These are phyloP conservation scores for Bombus waltoni DNA, from an alignment of 1,140 invertebrate species.

Conservation along the genomic window DNA sequence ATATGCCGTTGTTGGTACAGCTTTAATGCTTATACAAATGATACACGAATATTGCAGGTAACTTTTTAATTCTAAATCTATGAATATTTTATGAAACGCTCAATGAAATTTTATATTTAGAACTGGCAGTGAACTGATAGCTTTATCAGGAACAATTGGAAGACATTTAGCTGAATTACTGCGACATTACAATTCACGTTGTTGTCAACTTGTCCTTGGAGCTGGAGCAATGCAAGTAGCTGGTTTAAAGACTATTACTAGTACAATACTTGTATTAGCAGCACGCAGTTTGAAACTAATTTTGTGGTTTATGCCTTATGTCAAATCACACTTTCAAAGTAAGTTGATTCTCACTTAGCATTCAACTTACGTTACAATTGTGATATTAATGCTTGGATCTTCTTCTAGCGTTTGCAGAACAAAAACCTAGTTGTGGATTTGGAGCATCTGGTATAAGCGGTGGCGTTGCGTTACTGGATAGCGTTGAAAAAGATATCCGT, in stretches of 20 bases:
- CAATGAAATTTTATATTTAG: conserved; percentile 58
- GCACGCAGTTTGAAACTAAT: conserved; percentile 93
- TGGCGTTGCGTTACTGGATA: conserved; percentile 84
- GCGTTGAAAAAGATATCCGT: conserved; percentile 90
- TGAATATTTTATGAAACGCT: neutral
- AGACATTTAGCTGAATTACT: conserved; percentile 94
- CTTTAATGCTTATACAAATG: conserved; percentile 93
- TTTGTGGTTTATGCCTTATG: conserved; percentile 89
- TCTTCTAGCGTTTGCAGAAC: conserved; percentile 72
- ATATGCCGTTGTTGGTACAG: conserved; percentile 93
- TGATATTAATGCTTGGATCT: conserved; percentile 30
- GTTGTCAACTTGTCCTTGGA: conserved; percentile 96
- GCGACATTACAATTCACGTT: conserved; percentile 95
- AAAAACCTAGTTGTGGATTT: conserved; percentile 73
- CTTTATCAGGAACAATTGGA: conserved; percentile 87
- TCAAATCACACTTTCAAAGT: conserved; percentile 87
- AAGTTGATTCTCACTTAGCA: neutral
- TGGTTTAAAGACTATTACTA: conserved; percentile 98
- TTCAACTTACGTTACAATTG: neutral
- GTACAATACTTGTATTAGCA: conserved; percentile 95
- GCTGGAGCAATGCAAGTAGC: conserved; percentile 97
- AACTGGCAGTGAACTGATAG: conserved; percentile 84
- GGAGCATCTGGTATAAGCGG: conserved; percentile 73
- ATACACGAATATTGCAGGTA: conserved; percentile 95
- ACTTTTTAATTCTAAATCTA: neutral